These are phyloP conservation scores for Crypturellus undulatus DNA, from an alignment of 2,113 vertebrate genomes.

Conservation along the genomic window DNA sequence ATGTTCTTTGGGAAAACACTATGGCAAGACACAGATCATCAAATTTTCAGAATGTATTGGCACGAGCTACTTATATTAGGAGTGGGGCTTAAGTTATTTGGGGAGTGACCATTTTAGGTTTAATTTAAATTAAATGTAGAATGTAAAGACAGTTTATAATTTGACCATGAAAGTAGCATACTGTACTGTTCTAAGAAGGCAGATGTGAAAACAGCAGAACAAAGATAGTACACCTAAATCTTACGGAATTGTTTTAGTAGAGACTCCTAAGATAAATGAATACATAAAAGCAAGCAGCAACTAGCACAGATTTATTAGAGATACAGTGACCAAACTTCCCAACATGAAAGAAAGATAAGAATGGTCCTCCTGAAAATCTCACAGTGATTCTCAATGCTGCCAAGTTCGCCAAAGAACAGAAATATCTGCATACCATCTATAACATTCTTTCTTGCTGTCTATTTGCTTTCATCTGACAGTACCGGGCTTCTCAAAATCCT, in stretches of 20 bases:
- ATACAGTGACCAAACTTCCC: neutral
- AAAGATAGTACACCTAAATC: neutral
- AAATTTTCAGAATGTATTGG: neutral
- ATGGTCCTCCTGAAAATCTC: neutral
- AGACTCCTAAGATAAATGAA: neutral
- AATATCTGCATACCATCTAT: neutral
- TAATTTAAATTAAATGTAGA: neutral
- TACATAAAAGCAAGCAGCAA: neutral
- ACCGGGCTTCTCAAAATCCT: neutral
- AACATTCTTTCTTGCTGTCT: neutral
- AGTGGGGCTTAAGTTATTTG: neutral
- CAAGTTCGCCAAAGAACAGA: neutral
- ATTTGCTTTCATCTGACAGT: neutral
- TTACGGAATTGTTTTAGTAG: neutral
- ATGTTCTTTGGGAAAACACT: neutral
- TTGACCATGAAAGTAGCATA: neutral
- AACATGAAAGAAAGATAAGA: neutral
- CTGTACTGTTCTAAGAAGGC: neutral
- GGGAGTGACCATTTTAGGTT: neutral
- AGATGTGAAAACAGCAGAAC: neutral
- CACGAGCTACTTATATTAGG: neutral
- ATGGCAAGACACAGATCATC: neutral
- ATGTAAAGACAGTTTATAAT: neutral
- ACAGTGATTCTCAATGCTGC: neutral
- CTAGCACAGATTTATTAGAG: neutral